Percentiles rank a stretch among this genome's conserved stretches.
phyloP scores from a whole-genome alignment of 2,797 vertebrate genomes.

The Mergus octosetaceus region DNA sequence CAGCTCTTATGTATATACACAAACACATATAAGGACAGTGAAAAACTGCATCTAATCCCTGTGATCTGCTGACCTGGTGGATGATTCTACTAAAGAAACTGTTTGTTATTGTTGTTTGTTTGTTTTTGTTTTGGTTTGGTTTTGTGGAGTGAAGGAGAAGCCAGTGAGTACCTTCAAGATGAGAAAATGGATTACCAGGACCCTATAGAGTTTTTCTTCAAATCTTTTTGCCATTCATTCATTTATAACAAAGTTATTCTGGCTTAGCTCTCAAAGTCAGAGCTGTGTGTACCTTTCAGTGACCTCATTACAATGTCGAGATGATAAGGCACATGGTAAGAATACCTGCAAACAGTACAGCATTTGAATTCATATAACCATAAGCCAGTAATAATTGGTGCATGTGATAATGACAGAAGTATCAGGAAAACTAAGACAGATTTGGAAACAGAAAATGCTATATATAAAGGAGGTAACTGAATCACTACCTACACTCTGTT shows the following conservation, averaged over 20 bases:
- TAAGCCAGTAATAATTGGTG: not conserved
- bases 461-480: not conserved
- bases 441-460: not conserved
- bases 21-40: not conserved
- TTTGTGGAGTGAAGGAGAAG: not conserved
- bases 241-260: not conserved
- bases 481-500: not conserved
- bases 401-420: not conserved
- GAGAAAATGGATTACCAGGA: not conserved
- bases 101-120: no score
- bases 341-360: not conserved
- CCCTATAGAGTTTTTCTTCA: no score
- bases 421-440: not conserved
- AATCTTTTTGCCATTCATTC: not conserved
- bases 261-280: not conserved
- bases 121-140: not conserved
- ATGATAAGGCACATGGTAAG: not conserved
- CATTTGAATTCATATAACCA: not conserved
- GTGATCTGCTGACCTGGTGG: not conserved
- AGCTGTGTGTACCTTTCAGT: not conserved
- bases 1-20: not conserved
- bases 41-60: not conserved
- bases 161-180: not conserved
- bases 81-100: not conserved
- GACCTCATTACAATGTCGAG: not conserved